Evolutionary conservation across 2,888 invertebrate genomes (phyloP).

Genomic region (Chloroclystis v-ata): DNA sequence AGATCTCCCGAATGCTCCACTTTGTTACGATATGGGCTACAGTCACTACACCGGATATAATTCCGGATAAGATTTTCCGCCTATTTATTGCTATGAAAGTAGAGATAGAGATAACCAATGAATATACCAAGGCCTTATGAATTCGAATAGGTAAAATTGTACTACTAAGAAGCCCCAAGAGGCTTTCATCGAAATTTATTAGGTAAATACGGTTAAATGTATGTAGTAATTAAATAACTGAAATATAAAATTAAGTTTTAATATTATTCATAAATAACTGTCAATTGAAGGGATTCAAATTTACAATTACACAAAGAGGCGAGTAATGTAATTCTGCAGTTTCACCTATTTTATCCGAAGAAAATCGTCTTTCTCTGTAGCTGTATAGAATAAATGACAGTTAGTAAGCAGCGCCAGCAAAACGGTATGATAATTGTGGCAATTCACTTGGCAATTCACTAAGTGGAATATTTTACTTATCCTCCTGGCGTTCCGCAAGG

Average conservation of each 20-base stretch:
- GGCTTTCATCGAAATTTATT: no score
- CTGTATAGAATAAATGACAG: slow-evolving; percentile 16
- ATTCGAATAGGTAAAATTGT: not conserved
- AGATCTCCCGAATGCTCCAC: slow-evolving; percentile 24
- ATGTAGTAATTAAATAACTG: no score
- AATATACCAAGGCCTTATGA: slow-evolving; percentile 1
- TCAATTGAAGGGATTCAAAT: slow-evolving; percentile 1
- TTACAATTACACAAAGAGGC: slow-evolving; percentile 7
- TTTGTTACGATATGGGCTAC: slow-evolving; percentile 29
- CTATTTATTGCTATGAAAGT: slow-evolving; percentile 49
- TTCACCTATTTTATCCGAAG: slow-evolving; percentile 25
- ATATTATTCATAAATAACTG: not conserved
- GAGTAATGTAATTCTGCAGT: slow-evolving; percentile 17
- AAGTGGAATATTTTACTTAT: slow-evolving; percentile 71
- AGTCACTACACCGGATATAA: slow-evolving; percentile 56
- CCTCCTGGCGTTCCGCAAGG: slow-evolving; percentile 53
- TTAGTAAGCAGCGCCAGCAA: slow-evolving; percentile 30
- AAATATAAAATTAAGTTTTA: no score
- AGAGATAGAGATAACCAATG: slow-evolving; percentile 8
- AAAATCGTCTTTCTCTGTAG: slow-evolving; percentile 25
- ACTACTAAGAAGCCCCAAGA: not conserved
- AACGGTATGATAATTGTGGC: slow-evolving; percentile 60
- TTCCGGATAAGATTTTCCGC: slow-evolving; percentile 64
- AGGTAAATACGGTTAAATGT: no score
- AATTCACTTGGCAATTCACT: slow-evolving; percentile 62